Base-by-base conservation (phyloP, 1,140 invertebrate genomes). In the Drosophila kanapiae region DNA sequence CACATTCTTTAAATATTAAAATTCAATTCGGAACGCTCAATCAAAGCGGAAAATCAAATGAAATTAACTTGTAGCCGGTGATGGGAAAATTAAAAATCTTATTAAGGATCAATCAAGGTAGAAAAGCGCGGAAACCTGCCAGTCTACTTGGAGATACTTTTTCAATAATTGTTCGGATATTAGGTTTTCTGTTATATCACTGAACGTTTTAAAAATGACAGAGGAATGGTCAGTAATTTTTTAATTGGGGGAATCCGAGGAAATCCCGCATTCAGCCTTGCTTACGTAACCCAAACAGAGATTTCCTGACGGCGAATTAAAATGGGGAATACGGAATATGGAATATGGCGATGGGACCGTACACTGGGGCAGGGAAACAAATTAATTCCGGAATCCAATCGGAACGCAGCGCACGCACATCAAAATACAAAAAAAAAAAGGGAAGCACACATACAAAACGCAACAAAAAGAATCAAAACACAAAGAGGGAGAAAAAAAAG, bases 301-400 rank as follows among this genome's bases (percentile, higher is more conserved):
- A 61, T 64, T 61, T 64, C 11, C 35, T 10, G 13, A 37, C 0
- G 29, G n/a, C 5, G n/a, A 42, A 13, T 9, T 16, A 63, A 38
- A 5, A 16, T 9, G 5, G 43, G 14, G 6, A 33, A 18, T n/a
- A 4, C 2, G 4, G 27, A 48, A 33, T 13, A n/a, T 47, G 35
- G 38, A 47, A 49, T 56, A 16, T 40, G 37, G 40, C 13, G 31
- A 14, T 23, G 35, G 18, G 49, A 11, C 33, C 27, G 31, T 37
- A 54, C 47, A 31, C 27, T 42, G 35, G 60, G 47, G 31, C 35
- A 59, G 49, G 16, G 38, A 51, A 80, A 63, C 57, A 68, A 84
- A 80, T 84, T 76, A 83, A 80, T 77, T 84, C 64, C 33, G 53
- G 63, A 64, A 80, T 64, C 51, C 81, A 80, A 80, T 80, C 72